Base-by-base conservation (phyloP, 2,888 invertebrate genomes). In the Netelia melanura region DNA sequence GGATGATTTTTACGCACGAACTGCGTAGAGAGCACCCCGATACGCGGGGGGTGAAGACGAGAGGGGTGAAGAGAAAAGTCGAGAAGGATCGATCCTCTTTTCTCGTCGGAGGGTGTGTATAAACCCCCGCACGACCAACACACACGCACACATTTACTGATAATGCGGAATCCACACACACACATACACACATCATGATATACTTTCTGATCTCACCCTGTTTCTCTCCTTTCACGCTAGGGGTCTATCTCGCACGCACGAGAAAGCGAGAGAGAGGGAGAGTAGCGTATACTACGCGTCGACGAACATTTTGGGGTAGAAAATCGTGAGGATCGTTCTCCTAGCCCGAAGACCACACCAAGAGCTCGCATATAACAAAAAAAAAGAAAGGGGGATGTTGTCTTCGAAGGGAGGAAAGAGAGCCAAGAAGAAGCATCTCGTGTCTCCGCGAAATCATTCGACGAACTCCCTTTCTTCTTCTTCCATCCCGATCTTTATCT, bases 401-500 rank as follows among this genome's bases (percentile, higher is more conserved):
- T 85, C 84, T 84, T 86, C 78, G 17, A 17, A 78, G 82, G 82
- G 58, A 44, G 21, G 44, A 43, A 21, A 52, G 38, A 48, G 14
- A 62, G 8, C 8, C 14, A 38, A 64, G 17, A 68, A 58, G 75
- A 2, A 25, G 17, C 91, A 91, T 92, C 91, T 91, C 90, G 92
- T 92, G 91, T 92, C 92, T 92, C 92, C 92, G 92, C 89, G 91
- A 90, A 90, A 92, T 92, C 92, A 92, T 93, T 93, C 91, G 92
- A 91, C 89, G 90, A 91, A 90, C 90, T 92, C 76, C 44, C 58
- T 14, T 25, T 71, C 68, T 68, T 71, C 25, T 21, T 54, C 56
- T n/a, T 68, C 44, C 17, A 21, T 54, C 64, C 17, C 17, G 17
- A 17, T 23, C 21, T 14, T 30, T 3, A 10, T 23, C 2, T 52